Evolutionary conservation across 2,113 vertebrate genomes (phyloP).

Genomic region (Antidorcas marsupialis): DNA sequence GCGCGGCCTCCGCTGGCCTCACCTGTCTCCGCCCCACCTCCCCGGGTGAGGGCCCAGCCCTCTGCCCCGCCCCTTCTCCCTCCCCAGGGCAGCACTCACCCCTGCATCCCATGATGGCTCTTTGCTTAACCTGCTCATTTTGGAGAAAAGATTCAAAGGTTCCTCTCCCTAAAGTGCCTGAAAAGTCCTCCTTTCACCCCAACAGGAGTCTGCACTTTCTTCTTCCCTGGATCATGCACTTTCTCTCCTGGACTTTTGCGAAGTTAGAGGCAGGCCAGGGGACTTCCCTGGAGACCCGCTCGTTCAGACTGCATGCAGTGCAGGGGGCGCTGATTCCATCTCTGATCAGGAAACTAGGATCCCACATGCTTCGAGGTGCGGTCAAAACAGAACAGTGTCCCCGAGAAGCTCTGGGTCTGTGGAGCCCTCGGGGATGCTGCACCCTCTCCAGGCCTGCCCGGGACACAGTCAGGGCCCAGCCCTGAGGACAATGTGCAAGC

Average conservation of each 20-base stretch:
- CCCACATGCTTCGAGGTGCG: accelerated
- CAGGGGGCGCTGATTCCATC: background rate
- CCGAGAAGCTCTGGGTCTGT: background rate
- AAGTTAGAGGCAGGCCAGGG: background rate
- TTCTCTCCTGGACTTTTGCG: background rate
- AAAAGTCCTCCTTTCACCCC: background rate
- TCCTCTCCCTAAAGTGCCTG: background rate
- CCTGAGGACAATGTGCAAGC: background rate
- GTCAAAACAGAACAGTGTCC: background rate
- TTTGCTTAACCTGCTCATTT: background rate
- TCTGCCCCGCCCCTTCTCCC: accelerated
- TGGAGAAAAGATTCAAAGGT: background rate
- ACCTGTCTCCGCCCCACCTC: accelerated
- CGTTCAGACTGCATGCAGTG: accelerated
- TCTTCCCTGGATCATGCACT: background rate
- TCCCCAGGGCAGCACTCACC: background rate
- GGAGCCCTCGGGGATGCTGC: accelerated
- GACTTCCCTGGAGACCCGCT: background rate
- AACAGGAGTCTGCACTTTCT: background rate
- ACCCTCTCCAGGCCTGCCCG: background rate
- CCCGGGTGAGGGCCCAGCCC: background rate
- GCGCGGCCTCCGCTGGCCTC: accelerated
- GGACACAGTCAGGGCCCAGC: background rate
- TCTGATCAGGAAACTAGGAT: background rate
- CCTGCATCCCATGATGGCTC: background rate